Evolutionary conservation across 2,888 invertebrate species (phyloP).

Genomic region (Lithophane socia): DNA sequence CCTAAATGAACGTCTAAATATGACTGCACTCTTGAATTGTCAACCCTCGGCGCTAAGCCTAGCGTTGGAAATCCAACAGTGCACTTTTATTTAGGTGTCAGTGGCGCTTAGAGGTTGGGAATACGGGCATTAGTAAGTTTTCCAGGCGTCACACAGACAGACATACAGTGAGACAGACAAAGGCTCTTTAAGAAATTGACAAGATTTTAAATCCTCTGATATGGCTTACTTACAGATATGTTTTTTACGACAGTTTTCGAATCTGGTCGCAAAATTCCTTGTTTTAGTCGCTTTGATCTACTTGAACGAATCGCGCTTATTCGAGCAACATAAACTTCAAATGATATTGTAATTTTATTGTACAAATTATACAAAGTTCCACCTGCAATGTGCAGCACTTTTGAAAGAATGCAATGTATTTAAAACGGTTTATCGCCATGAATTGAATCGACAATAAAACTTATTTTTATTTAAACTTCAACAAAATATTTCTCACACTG

Average conservation of each 20-base stretch:
- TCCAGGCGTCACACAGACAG: too few relatives aligned
- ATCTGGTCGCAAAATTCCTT: background rate
- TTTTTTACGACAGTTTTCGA: background rate
- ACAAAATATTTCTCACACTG: constrained; percentile 21
- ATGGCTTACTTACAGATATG: too few relatives aligned
- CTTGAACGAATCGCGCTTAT: background rate
- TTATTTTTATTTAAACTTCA: background rate
- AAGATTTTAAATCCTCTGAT: background rate
- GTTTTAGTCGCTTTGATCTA: background rate
- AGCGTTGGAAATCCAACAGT: background rate
- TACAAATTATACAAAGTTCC: constrained; percentile 9
- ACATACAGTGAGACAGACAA: too few relatives aligned
- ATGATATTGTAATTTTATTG: background rate
- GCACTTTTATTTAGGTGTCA: background rate
- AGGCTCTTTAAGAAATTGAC: background rate
- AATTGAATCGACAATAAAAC: constrained; percentile 2
- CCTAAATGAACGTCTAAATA: background rate
- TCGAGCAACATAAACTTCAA: background rate
- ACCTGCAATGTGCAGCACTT: background rate
- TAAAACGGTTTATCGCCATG: constrained; percentile 12
- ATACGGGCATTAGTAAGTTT: background rate
- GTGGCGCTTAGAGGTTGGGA: background rate
- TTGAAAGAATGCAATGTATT: constrained; percentile 20
- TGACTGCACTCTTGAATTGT: background rate
- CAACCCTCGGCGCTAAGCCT: background rate